Percentiles rank a stretch among this genome's conserved stretches.
phyloP scores from a whole-genome alignment of 1,140 invertebrate genomes.

The Periplaneta americana region DNA sequence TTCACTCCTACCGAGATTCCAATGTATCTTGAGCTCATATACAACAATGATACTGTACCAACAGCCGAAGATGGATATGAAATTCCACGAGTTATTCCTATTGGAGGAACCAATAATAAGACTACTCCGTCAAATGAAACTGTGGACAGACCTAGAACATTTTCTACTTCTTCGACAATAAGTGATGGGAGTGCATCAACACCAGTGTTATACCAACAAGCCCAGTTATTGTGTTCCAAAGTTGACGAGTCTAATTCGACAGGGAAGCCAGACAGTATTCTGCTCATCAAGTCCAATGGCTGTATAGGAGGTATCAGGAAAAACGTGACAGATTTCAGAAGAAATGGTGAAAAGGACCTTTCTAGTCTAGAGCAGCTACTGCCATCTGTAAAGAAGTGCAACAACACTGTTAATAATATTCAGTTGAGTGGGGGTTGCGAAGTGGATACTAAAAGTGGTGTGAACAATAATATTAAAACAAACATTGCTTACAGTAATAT shows the following conservation, averaged over 20 bases:
- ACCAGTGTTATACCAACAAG: neutral
- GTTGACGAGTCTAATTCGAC: neutral
- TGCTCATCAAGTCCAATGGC: neutral
- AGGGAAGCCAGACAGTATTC: neutral
- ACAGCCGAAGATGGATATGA: slow-evolving; percentile 49
- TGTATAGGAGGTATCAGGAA: neutral
- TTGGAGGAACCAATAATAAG: neutral
- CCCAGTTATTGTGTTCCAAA: neutral
- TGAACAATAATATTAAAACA: neutral
- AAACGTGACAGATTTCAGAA: neutral
- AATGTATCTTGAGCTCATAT: slow-evolving; percentile 51
- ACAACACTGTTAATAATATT: neutral
- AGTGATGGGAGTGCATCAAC: slow-evolving; percentile 11
- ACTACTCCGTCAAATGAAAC: neutral
- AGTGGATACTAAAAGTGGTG: neutral
- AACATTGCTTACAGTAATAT: slow-evolving; percentile 4
- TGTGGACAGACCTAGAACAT: neutral
- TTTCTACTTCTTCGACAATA: slow-evolving; percentile 11
- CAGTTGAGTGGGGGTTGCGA: neutral
- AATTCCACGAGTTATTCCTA: slow-evolving; percentile 40
- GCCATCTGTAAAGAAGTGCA: neutral
- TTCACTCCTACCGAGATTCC: slow-evolving; percentile 31
- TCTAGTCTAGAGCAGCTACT: slow-evolving; percentile 3
- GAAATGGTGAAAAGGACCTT: slow-evolving; percentile 10
- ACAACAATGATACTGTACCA: slow-evolving; percentile 33